Conservation (phyloP, 2,888 invertebrate genomes). For the Leptinotarsa peninsularis region DNA sequence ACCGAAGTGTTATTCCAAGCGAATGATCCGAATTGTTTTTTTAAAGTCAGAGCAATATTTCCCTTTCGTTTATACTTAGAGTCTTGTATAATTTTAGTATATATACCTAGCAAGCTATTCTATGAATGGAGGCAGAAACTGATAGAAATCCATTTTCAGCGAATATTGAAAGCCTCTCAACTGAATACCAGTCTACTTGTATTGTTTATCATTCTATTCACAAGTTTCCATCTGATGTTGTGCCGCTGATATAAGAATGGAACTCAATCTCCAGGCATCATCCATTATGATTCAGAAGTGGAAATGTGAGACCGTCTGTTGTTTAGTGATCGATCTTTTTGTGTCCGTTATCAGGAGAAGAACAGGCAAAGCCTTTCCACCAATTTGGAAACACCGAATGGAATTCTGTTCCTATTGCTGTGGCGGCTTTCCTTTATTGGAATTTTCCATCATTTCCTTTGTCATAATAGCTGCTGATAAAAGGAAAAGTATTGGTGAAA, state of each 20-base stretch:
- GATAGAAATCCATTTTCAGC: not conserved
- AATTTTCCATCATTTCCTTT: not conserved
- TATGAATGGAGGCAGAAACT: not conserved
- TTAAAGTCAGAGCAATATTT: no score
- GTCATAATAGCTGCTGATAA: not conserved
- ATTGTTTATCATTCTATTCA: slow-evolving; percentile 12
- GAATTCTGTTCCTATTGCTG: not conserved
- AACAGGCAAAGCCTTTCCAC: slow-evolving; percentile 3
- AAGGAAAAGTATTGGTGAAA: no score
- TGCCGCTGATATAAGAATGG: slow-evolving; percentile 3
- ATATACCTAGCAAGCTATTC: not conserved
- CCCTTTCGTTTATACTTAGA: no score
- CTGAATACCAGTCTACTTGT: not conserved
- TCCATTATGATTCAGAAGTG: slow-evolving; percentile 7
- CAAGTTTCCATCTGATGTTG: not conserved
- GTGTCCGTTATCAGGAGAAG: not conserved
- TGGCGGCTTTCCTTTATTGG: not conserved
- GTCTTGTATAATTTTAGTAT: not conserved
- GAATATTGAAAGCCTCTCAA: not conserved
- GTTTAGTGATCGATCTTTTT: slow-evolving; percentile 2
- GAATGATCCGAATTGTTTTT: no score
- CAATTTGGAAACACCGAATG: not conserved
- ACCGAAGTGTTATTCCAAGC: no score
- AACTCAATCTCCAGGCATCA: slow-evolving; percentile 7
- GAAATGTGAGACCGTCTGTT: not conserved